Evolutionary conservation across 2,888 invertebrate species (phyloP), one percentile per base, ranked within the genome.

Genomic region (Lymantria dispar): DNA sequence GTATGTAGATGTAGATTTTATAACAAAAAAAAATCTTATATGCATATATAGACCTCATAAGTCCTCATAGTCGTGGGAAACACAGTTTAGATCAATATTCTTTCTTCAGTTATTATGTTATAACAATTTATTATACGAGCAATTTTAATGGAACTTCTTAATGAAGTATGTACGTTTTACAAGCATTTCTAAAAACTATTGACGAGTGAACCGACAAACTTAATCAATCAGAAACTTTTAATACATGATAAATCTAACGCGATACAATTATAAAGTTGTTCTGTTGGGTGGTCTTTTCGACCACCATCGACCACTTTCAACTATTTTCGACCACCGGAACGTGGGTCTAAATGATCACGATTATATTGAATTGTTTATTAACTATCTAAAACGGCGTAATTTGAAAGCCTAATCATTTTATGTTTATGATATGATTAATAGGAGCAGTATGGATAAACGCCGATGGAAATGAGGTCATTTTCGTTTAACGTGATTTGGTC

Each of bases 241-340:
- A 61, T 67, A 55, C 64, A 64, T 68, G 54, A 65, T 65, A 54
- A 65, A 65, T 68, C 62, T 61, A 59, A 52, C 68, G 48, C 50
- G 50, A 57, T 61, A 62, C 68, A 68, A 65, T 68, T 68, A 65
- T 62, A 56, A 59, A 55, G 58, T 54, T 55, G 52, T 54, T 51
- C n/a, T 29, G 11, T 54, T 59, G 65, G 65, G 65, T 65, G 65
- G 65, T 65, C 65, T 45, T 11, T 36, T 38, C 39, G 14, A 45
- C 41, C 44, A 49, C 36, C 46, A 46, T 48, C 36, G 52, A 50
- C 43, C 56, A 50, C 40, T 45, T 43, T 8, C 41, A 43, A 46
- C 41, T 50, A 49, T 48, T 47, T 50, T 43, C 49, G 84, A 80
- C 81, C 83, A 86, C 80, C 80, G 62, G 76, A 83, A 70, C 60